Conservation (phyloP, 2,113 vertebrate species). For the Nettapus auritus region DNA sequence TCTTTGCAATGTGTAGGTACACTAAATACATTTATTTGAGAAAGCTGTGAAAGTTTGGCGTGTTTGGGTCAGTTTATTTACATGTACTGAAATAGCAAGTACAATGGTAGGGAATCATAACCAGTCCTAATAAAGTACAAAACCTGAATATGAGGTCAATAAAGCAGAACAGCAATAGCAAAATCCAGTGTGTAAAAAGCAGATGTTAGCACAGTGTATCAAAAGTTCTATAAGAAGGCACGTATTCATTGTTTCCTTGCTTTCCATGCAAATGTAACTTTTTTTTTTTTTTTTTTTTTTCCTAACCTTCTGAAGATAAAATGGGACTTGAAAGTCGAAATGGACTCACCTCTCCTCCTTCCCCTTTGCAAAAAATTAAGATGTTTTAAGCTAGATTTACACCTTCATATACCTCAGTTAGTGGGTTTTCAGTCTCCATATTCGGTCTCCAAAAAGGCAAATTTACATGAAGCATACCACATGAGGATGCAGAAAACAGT, state of each 20-base stretch:
- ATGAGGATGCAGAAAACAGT: neutral
- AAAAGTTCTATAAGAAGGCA: neutral
- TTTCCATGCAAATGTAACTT: neutral
- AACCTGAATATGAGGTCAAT: neutral
- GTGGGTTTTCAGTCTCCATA: neutral
- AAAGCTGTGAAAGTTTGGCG: neutral
- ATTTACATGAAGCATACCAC: accelerated
- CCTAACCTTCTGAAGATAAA: neutral
- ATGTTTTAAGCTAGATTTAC: neutral
- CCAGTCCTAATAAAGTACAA: neutral
- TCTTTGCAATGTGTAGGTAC: neutral
- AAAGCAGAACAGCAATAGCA: neutral
- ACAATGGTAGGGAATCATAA: neutral
- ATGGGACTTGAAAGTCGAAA: neutral
- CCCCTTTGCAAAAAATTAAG: neutral
- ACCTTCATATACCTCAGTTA: neutral
- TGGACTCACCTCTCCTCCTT: neutral
- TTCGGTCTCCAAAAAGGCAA: neutral
- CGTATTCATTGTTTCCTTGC: neutral
- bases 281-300: neutral
- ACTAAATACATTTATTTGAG: neutral
- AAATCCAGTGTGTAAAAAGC: accelerated
- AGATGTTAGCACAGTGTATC: no score
- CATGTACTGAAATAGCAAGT: neutral
- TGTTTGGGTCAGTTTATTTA: neutral